phyloP scores from a whole-genome alignment of 2,113 vertebrate genomes.

The Leptocoma aspasia region DNA sequence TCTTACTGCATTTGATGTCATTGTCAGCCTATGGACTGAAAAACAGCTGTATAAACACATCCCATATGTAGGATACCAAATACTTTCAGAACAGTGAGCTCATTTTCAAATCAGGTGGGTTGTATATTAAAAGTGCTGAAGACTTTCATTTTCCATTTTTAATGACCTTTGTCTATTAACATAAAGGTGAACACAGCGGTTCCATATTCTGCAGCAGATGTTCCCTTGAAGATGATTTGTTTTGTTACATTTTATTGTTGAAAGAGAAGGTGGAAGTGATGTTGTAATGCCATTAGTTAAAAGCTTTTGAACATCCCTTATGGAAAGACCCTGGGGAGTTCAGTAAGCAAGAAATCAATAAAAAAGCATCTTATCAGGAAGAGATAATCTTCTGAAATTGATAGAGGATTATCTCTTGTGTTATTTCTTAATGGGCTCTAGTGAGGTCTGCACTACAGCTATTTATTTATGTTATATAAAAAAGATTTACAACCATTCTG shows the following conservation, averaged over 20 bases:
- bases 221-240: not conserved
- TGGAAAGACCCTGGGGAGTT: not conserved
- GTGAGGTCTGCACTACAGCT: not conserved
- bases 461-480: not conserved
- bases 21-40: not conserved
- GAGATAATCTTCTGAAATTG: not conserved
- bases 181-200: not conserved
- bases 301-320: not conserved
- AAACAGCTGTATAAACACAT: not conserved
- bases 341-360: slow-evolving; percentile 22
- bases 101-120: not conserved
- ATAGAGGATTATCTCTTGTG: not conserved
- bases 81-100: not conserved
- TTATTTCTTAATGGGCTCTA: not conserved
- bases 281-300: slow-evolving; percentile 5
- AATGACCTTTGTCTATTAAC: not conserved
- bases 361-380: slow-evolving; percentile 4
- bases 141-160: not conserved
- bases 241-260: not conserved
- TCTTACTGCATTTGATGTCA: not conserved
- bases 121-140: not conserved
- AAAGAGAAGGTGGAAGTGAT: not conserved
- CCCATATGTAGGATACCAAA: not conserved
- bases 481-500: not conserved
- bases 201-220: not conserved